Evolutionary conservation across 2,888 invertebrate genomes (phyloP), one percentile per base, ranked within the genome.

Genomic region (Octodonta nipae): DNA sequence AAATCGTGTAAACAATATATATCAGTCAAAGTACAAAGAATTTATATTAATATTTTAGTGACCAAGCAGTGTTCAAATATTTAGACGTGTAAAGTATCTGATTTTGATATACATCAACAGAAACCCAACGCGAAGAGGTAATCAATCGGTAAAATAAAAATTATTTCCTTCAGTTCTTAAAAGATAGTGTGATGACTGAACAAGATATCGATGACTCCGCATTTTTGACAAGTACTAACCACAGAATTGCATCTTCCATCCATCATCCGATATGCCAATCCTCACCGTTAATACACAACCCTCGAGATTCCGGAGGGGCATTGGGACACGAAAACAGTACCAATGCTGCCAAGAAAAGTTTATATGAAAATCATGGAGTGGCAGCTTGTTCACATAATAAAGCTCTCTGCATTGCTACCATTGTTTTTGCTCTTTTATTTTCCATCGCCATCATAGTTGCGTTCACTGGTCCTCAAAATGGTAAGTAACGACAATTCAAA

Each of bases 191-290:
- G 69, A 71, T 87, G 86, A 85, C 83, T 64, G 87, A 88, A 58
- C 85, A 84, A 61, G 88, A 88, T 67, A 75, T 88, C 58, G 88
- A 88, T 60, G 88, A 88, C 69, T 86, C 87, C 54, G 87, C 88
- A 41, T 88, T 88, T 68, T 69, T 88, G 63, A 87, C 87, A 68
- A 87, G 86, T 39, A 46, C 46, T 43, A 51, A 45, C 46, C 49
- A 50, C 44, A 51, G 46, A 37, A 45, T 53, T 51, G 49, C 51
- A 42, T 48, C 52, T 46, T 54, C 52, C 43, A 47, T 45, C 38
- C 43, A 45, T 45, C 52, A 53, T 44, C 46, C 50, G 43, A 50
- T 50, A 45, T 52, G 52, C 45, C 51, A 52, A 46, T 52, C 52
- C 47, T 54, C 55, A 49, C 55, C 55, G 46, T 52, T 58, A 47